Conservation (phyloP, 2,797 vertebrate species). For the Streptopelia turtur region DNA sequence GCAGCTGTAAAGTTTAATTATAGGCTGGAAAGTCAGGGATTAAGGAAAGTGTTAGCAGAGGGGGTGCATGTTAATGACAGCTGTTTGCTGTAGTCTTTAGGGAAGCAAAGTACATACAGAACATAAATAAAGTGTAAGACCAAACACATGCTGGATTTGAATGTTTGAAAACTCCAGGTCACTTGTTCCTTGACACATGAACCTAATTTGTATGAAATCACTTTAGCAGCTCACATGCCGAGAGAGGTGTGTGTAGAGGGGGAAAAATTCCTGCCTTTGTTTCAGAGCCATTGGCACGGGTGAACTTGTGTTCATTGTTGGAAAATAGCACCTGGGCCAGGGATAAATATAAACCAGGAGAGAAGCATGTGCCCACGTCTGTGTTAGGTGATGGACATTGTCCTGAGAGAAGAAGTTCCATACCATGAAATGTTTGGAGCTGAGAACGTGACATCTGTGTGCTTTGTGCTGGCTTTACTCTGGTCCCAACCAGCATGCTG, state of each 20-base stretch:
- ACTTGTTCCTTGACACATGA: not conserved
- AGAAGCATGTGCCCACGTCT: not conserved
- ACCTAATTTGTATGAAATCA: not conserved
- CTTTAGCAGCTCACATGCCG: not conserved
- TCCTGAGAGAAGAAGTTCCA: not conserved
- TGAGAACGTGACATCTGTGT: not conserved
- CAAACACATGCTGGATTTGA: slow-evolving; percentile 32
- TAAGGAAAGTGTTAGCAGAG: slow-evolving; percentile 74
- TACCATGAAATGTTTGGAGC: not conserved
- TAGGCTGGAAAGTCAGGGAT: slow-evolving; percentile 79
- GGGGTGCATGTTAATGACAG: slow-evolving; percentile 74
- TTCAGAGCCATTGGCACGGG: not conserved
- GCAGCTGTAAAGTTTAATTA: slow-evolving; percentile 83
- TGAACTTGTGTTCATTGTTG: not conserved
- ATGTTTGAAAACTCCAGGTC: slow-evolving; percentile 1
- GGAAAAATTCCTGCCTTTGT: not conserved
- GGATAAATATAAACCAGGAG: not conserved
- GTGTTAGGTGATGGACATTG: not conserved
- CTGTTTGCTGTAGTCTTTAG: slow-evolving; percentile 73
- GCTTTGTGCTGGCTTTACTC: not conserved
- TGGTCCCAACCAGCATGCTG: not conserved
- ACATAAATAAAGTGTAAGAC: slow-evolving; percentile 38
- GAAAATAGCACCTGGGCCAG: not conserved
- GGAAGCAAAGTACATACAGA: slow-evolving; percentile 34
- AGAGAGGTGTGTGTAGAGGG: not conserved